These are phyloP conservation scores for Intellagama lesueurii DNA, from an alignment of 2,797 vertebrate species.

Conservation along the genomic window DNA sequence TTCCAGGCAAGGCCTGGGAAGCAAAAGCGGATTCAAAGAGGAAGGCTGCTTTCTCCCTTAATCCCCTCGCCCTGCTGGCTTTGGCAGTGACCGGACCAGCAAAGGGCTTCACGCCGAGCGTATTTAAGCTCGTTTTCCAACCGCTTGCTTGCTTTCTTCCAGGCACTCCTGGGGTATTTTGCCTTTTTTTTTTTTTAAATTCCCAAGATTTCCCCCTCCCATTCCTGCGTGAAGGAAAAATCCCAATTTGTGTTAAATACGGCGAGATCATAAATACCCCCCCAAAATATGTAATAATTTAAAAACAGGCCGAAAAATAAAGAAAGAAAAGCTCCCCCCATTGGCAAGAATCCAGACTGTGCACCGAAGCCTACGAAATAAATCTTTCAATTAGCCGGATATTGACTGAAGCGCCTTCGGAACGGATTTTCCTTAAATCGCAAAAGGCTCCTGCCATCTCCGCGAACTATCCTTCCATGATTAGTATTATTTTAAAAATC, in stretches of 20 bases:
- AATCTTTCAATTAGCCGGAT: not conserved
- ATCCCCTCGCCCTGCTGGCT: conserved; percentile 43
- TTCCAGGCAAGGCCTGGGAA: not conserved
- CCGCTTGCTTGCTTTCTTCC: conserved; percentile 33
- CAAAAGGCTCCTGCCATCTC: conserved; percentile 7
- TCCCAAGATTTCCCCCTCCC: not conserved
- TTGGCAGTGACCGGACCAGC: not conserved
- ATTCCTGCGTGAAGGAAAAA: accelerated
- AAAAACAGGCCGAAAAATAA: too few relatives aligned
- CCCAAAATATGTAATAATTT: too few relatives aligned
- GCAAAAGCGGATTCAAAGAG: not conserved
- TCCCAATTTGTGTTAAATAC: not conserved
- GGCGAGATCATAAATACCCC: not conserved
- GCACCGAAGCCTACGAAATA: not conserved
- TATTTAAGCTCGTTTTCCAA: conserved; percentile 50
- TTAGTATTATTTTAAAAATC: not conserved
- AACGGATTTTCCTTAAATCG: not conserved
- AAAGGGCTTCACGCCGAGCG: conserved; percentile 29
- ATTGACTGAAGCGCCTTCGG: not conserved
- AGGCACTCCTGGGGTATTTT: not conserved
- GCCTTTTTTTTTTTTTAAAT: too few relatives aligned
- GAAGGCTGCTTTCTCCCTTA: conserved; percentile 14
- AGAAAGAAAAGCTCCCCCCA: not conserved
- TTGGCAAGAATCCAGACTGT: accelerated
- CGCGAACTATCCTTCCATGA: not conserved